These are phyloP conservation scores for Gymnoscopelus microlampas DNA, from an alignment of 2,797 vertebrate species.

Conservation along the genomic window DNA sequence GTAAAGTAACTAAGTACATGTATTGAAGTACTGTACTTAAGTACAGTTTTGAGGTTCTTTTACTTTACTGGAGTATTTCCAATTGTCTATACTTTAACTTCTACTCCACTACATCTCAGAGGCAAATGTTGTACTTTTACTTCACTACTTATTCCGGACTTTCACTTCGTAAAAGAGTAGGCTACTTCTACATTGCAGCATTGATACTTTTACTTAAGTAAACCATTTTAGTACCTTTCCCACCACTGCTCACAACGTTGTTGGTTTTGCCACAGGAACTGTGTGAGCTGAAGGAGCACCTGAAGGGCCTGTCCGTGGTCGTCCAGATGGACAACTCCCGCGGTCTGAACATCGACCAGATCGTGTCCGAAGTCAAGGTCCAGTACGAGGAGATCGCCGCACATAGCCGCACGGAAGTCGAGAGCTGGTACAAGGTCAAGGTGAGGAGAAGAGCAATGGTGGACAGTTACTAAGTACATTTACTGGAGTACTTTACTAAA, in stretches of 20 bases:
- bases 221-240: not conserved
- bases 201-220: too few relatives aligned
- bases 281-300: conserved; percentile 80
- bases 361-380: conserved; percentile 75
- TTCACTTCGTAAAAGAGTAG: too few relatives aligned
- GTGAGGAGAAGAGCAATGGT: conserved; percentile 61
- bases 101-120: too few relatives aligned
- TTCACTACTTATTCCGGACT: too few relatives aligned
- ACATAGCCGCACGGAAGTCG: conserved; percentile 83
- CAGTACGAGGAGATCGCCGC: conserved; percentile 77
- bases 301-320: conserved; percentile 78
- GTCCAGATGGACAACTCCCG: conserved; percentile 86
- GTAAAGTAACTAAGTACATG: too few relatives aligned
- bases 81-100: too few relatives aligned
- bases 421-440: conserved; percentile 88
- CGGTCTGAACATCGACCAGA: conserved; percentile 76
- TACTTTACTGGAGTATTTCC: not conserved
- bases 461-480: too few relatives aligned
- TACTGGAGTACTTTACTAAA: too few relatives aligned
- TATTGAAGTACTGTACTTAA: not conserved
- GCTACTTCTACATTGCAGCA: too few relatives aligned
- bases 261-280: conserved; percentile 81
- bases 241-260: not conserved
- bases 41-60: too few relatives aligned
- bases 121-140: too few relatives aligned